These are phyloP conservation scores for Temnopleurus reevesii DNA, from an alignment of 53 echinoderm and acorn worm genomes.

Conservation along the genomic window DNA sequence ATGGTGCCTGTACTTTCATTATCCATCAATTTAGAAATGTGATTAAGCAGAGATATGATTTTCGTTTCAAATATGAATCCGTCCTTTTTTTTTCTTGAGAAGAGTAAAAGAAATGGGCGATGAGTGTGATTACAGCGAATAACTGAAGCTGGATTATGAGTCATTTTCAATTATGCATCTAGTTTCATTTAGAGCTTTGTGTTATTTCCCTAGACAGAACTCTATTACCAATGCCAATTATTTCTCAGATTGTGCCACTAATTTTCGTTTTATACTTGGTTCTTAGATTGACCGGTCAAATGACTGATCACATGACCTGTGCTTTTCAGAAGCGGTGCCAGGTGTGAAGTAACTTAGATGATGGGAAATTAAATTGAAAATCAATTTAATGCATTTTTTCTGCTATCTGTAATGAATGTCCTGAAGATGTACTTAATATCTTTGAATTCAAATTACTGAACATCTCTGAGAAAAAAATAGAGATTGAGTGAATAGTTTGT, in stretches of 20 bases:
- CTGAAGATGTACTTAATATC: too few species aligned
- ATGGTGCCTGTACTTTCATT: constrained; percentile 24
- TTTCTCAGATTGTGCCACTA: constrained; percentile 23
- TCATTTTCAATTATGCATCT: constrained; percentile 52
- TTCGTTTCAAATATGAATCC: neutral
- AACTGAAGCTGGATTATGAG: constrained; percentile 36
- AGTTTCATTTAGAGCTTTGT: constrained; percentile 22
- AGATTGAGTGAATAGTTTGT: too few species aligned
- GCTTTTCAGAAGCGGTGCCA: neutral
- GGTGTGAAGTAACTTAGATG: neutral
- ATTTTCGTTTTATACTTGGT: constrained; percentile 1
- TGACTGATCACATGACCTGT: neutral
- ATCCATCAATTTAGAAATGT: constrained; percentile 34
- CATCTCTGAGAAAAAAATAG: too few species aligned
- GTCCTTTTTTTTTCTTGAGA: neutral
- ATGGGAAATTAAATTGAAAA: neutral
- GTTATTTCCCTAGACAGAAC: neutral
- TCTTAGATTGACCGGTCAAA: constrained; percentile 17
- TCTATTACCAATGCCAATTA: constrained; percentile 35
- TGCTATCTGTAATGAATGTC: too few species aligned
- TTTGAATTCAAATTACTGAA: too few species aligned
- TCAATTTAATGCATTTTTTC: neutral
- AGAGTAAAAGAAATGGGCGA: constrained; percentile 27
- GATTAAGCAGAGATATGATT: constrained; percentile 47
- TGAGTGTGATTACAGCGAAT: constrained; percentile 13